phyloP scores from a whole-genome alignment of 2,888 invertebrate genomes.

The Tachina lurida region DNA sequence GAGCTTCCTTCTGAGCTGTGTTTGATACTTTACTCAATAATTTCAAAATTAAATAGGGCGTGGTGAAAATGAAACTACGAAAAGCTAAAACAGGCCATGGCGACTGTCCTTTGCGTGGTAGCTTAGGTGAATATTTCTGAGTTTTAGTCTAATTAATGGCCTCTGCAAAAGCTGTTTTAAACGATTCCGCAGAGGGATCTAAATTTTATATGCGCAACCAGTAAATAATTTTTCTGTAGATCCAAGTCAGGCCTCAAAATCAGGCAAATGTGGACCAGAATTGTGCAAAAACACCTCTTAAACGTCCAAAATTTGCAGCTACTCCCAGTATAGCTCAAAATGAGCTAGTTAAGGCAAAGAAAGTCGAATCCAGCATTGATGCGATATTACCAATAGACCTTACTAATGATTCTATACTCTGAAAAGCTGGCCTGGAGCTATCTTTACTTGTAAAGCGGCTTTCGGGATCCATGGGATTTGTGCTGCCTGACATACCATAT shows the following conservation, averaged over 20 bases:
- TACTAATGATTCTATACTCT: conserved; percentile 96
- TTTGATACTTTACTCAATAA: conserved; percentile 86
- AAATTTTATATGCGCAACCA: conserved; percentile 81
- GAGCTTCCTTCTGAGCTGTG: conserved; percentile 86
- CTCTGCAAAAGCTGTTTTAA: conserved; percentile 83
- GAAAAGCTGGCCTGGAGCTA: conserved; percentile 95
- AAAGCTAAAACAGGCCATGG: conserved; percentile 96
- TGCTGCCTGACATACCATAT: conserved; percentile 76
- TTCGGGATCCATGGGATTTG: conserved; percentile 80
- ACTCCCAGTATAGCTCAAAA: conserved; percentile 97
- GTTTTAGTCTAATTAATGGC: conserved; percentile 78
- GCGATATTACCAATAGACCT: conserved; percentile 96
- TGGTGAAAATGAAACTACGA: conserved; percentile 93
- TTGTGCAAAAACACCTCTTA: conserved; percentile 92
- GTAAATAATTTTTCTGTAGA: conserved; percentile 85
- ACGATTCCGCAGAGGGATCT: conserved; percentile 81
- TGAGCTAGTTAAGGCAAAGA: conserved; percentile 96
- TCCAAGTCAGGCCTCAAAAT: conserved; percentile 90
- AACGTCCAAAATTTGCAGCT: conserved; percentile 95
- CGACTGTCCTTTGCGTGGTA: conserved; percentile 83
- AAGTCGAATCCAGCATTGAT: conserved; percentile 98
- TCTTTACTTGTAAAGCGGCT: conserved; percentile 91
- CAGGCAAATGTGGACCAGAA: conserved; percentile 94
- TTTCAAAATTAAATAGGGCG: conserved; percentile 95
- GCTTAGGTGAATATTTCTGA: conserved; percentile 82